phyloP scores from a whole-genome alignment of 2,797 vertebrate species.

The Thripadectes ignobilis region DNA sequence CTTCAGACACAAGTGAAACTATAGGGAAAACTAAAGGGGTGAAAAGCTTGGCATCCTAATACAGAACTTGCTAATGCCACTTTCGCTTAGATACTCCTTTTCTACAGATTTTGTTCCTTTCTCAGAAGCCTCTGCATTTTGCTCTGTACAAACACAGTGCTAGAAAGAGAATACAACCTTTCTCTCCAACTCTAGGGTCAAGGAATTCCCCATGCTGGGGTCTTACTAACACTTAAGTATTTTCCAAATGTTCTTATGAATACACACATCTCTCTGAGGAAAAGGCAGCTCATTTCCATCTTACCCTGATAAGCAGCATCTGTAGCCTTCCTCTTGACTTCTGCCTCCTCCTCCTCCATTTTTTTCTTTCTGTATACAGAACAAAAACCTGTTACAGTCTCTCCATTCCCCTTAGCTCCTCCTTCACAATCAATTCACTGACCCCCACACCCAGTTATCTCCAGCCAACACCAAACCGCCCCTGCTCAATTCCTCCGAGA shows the following conservation, averaged over 20 bases:
- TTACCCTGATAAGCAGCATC: constrained; percentile 94
- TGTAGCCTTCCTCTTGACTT: constrained; percentile 90
- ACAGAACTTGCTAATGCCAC: not conserved
- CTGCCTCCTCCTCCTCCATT: constrained; percentile 90
- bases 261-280: not conserved
- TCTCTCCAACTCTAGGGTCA: not conserved
- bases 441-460: not conserved
- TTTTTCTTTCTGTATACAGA: constrained; percentile 87
- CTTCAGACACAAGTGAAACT: not conserved
- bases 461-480: not conserved
- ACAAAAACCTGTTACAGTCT: not conserved
- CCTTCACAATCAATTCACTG: not conserved
- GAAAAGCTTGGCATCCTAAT: not conserved
- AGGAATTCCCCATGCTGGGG: not conserved
- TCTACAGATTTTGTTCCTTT: not conserved
- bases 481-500: not conserved
- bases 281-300: not conserved
- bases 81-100: not conserved
- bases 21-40: not conserved
- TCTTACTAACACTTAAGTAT: not conserved
- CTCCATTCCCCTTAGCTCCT: not conserved
- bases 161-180: not conserved
- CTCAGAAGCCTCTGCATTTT: not conserved
- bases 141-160: not conserved
- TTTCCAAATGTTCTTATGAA: not conserved